Conservation (phyloP, 2,888 invertebrate species). For the Campopleginae sp. region DNA sequence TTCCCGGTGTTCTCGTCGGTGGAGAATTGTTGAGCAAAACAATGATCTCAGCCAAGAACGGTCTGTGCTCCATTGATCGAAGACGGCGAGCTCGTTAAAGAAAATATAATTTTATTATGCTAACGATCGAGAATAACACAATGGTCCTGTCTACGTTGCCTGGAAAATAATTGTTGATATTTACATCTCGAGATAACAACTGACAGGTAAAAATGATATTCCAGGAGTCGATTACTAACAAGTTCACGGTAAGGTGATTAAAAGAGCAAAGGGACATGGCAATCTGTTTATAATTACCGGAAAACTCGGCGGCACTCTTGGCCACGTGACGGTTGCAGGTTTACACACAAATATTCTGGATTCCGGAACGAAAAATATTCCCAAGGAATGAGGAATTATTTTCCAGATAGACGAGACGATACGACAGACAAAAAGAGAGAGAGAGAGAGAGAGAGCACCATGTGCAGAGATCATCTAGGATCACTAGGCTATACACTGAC, state of each 20-base stretch:
- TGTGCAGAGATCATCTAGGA: constrained; percentile 58
- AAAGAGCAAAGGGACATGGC: background rate
- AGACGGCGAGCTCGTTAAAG: background rate
- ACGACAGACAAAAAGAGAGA: constrained; percentile 38
- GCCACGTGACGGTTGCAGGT: constrained; percentile 11
- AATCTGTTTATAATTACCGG: constrained; percentile 17
- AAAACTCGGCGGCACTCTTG: constrained; percentile 33
- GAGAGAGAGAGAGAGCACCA: constrained; percentile 33
- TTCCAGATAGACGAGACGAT: constrained; percentile 56
- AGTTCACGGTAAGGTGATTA: background rate
- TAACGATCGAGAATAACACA: background rate
- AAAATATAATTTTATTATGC: background rate
- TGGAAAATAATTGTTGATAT: background rate
- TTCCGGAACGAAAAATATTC: constrained; percentile 27
- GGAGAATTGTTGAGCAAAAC: too few relatives aligned
- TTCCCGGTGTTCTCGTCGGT: too few relatives aligned
- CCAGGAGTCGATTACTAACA: too few relatives aligned
- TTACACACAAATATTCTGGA: constrained; percentile 18
- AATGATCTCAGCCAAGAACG: background rate
- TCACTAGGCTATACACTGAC: constrained; percentile 34
- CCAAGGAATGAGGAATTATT: constrained; percentile 45
- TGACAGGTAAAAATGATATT: constrained; percentile 2
- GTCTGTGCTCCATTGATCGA: background rate
- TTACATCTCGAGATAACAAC: background rate
- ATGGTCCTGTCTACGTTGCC: background rate